Evolutionary conservation across 2,888 invertebrate species (phyloP).

Genomic region (Sphaerophoria rueppellii): DNA sequence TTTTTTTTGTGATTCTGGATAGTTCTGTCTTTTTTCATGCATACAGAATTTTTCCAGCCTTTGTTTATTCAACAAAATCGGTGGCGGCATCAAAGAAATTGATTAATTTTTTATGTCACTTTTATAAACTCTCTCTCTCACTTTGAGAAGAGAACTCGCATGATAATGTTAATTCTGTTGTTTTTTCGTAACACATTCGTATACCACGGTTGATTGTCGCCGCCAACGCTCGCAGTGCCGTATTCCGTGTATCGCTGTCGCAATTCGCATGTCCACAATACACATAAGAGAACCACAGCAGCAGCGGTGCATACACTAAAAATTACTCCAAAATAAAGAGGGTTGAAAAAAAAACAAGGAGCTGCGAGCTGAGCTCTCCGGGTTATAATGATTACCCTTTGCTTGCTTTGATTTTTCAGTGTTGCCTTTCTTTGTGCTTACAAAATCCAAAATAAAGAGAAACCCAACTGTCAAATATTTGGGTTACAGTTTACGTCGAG

Average conservation of each 20-base stretch:
- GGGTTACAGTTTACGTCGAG: no score
- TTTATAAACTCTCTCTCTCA: slow-evolving; percentile 45
- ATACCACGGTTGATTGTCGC: neutral
- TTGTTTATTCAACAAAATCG: slow-evolving; percentile 55
- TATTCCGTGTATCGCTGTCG: slow-evolving; percentile 31
- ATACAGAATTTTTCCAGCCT: slow-evolving; percentile 62
- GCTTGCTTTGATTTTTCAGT: slow-evolving; percentile 51
- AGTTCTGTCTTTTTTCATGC: slow-evolving; percentile 56
- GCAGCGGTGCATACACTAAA: slow-evolving; percentile 11
- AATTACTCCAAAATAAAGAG: slow-evolving; percentile 50
- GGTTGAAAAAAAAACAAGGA: slow-evolving; percentile 58
- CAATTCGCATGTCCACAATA: slow-evolving; percentile 73
- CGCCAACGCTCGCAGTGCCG: neutral
- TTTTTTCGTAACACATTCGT: slow-evolving; percentile 60
- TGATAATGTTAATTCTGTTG: slow-evolving; percentile 63
- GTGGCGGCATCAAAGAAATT: slow-evolving; percentile 69
- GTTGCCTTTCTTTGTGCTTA: slow-evolving; percentile 46
- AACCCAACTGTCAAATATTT: no score
- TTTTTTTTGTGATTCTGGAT: slow-evolving; percentile 14
- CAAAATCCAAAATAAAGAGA: neutral
- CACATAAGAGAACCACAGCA: slow-evolving; percentile 58
- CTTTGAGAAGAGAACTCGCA: slow-evolving; percentile 3
- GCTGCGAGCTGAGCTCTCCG: slow-evolving; percentile 35
- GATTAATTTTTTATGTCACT: slow-evolving; percentile 68
- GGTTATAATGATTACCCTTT: slow-evolving; percentile 71